Base-by-base conservation (phyloP, 2,797 vertebrate species). In the Phoxinus dragarum region DNA sequence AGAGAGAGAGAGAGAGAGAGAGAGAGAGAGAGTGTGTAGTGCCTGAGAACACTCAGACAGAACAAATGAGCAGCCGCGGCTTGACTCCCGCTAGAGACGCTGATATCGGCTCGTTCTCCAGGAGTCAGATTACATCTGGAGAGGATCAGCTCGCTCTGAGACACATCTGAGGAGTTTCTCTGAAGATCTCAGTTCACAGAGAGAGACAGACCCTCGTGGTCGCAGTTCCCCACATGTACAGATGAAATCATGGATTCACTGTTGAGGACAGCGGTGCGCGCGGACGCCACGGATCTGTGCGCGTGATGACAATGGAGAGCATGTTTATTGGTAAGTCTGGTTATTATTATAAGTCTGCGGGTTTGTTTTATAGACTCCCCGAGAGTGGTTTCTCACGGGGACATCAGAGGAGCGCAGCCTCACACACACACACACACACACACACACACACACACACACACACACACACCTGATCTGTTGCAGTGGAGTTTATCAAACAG, bases 261-360 rank as follows among this genome's bases (percentile, higher is more conserved):
- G 54, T 52, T 85, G 68, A 95, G 95, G 94, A 94, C 91, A 94
- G 95, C 94, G 91, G 95, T 94, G 93, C 94, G 92, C 89, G 92
- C 92, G 94, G 95, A 94, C 94, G 92, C 91, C 92, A 95, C 94
- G 94, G 94, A 94, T 88, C 93, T 94, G 92, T 92, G 93, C 94
- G 95, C 92, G 90, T 95, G 94, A 95, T 95, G 95, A 95, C 94
- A 92, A 97, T 95, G 94, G 94, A 97, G 94, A 96, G 96, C 95
- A 98, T 99, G 97, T 99, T 98, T 96, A 97, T 99, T 92, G 98
- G 98, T 99, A 95, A 99, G 98, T 88, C 75, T 71, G 80, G 27
- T 34, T 66, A 34, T 34, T 66, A 34, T 34, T 77, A 47, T 47
- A 67, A 89, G 74, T 85, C 71, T 82, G 1, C 21, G 64, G 61